Conservation (phyloP, 37 sponge, comb jelly and placozoan genomes). For the Cliona cf. orientalis region DNA sequence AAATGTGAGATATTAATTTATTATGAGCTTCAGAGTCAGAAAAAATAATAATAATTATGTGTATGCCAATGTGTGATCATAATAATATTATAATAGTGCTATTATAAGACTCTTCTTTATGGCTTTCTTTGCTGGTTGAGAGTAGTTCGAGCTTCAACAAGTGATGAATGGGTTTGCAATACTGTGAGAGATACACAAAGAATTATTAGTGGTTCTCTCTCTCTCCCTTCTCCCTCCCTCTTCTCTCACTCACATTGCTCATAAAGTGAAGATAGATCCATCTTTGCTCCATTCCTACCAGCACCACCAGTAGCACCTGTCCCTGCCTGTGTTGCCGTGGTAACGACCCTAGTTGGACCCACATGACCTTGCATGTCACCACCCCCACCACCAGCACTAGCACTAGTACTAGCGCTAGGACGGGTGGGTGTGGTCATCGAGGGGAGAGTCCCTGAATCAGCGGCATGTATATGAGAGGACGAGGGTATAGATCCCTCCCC, state of each 20-base stretch:
- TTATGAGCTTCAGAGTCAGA: too few relatives aligned
- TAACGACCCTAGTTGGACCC: too few relatives aligned
- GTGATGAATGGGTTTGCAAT: constrained; percentile 43
- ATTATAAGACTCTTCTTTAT: too few relatives aligned
- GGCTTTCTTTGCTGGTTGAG: constrained; percentile 31
- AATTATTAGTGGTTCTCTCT: too few relatives aligned
- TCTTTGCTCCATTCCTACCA: background rate
- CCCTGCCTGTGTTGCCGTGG: background rate
- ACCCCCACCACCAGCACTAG: background rate
- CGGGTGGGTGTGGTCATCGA: background rate
- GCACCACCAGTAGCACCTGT: background rate
- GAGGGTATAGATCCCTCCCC: constrained; percentile 5
- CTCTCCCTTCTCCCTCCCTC: background rate
- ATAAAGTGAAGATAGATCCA: constrained; percentile 56
- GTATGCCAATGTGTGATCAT: too few relatives aligned
- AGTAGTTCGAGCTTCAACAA: constrained; percentile 38
- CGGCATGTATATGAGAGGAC: constrained; percentile 6
- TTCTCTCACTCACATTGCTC: constrained; percentile 46
- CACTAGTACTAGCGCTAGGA: background rate
- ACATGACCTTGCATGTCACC: background rate
- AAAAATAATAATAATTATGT: too few relatives aligned
- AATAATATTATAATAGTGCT: too few relatives aligned
- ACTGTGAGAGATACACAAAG: too few relatives aligned
- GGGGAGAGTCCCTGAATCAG: constrained; percentile 43
- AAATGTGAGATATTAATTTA: too few relatives aligned